Evolutionary conservation across 2,888 invertebrate genomes (phyloP).

Genomic region (Andrena minutula): DNA sequence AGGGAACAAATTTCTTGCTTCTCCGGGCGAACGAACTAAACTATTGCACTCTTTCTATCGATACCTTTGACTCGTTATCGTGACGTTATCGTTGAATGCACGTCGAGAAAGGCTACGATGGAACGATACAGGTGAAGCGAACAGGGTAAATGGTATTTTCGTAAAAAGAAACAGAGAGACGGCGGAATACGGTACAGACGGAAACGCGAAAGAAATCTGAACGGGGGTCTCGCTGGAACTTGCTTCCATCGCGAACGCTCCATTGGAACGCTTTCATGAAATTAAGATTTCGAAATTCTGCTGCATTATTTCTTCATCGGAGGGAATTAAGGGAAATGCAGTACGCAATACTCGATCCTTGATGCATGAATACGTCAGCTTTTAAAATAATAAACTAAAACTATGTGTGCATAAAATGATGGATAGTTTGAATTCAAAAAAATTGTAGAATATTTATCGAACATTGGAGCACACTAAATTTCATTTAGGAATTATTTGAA

Average conservation of each 20-base stretch:
- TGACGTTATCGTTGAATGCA: slow-evolving; percentile 61
- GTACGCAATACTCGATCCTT: not conserved
- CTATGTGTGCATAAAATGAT: too few species aligned
- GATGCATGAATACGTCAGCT: not conserved
- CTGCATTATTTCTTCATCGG: not conserved
- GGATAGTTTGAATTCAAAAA: too few species aligned
- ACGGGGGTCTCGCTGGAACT: slow-evolving; percentile 21
- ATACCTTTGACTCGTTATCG: slow-evolving; percentile 62
- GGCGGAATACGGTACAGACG: slow-evolving; percentile 8
- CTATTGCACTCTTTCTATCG: slow-evolving; percentile 43
- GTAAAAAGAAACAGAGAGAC: slow-evolving; percentile 30
- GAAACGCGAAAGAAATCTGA: slow-evolving; percentile 38
- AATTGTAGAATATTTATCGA: too few species aligned
- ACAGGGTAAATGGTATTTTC: slow-evolving; percentile 43
- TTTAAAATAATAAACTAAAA: not conserved
- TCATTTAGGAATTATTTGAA: too few species aligned
- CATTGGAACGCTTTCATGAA: slow-evolving; percentile 15
- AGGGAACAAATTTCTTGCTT: slow-evolving; percentile 29
- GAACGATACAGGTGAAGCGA: slow-evolving; percentile 21
- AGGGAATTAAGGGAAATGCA: not conserved
- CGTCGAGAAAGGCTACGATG: slow-evolving; percentile 50
- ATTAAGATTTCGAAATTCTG: slow-evolving; percentile 23
- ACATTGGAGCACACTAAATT: too few species aligned
- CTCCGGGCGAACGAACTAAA: slow-evolving; percentile 9
- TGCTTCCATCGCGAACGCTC: slow-evolving; percentile 19